A percentile compares a stretch with the other conserved stretches of the same genome.
These are phyloP conservation scores for Picus viridis DNA, from an alignment of 2,797 vertebrate species.

Conservation along the genomic window DNA sequence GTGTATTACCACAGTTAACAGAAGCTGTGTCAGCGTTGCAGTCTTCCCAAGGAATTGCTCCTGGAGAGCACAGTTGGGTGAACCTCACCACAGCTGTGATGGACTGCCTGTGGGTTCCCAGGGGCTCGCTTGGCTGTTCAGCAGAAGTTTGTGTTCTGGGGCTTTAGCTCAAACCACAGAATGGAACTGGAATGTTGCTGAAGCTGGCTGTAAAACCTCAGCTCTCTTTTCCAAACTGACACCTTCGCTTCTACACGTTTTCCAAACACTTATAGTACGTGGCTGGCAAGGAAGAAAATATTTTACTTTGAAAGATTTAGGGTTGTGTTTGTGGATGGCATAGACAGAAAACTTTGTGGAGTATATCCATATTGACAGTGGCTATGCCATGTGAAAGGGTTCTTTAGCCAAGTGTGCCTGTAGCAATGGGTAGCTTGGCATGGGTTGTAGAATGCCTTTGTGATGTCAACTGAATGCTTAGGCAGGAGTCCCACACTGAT, in stretches of 20 bases:
- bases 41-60: background rate
- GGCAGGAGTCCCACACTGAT: background rate
- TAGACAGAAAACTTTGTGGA: background rate
- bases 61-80: background rate
- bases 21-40: background rate
- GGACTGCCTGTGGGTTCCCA: background rate
- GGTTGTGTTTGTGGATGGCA: background rate
- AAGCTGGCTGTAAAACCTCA: background rate
- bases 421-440: background rate
- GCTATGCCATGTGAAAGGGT: background rate
- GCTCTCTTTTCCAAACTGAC: background rate
- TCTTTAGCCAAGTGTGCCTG: background rate
- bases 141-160: background rate
- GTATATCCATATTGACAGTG: background rate
- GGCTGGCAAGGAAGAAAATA: background rate
- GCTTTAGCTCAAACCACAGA: background rate
- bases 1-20: background rate
- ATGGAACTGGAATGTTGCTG: background rate
- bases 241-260: background rate
- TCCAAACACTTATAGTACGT: background rate
- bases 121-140: background rate
- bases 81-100: background rate
- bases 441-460: background rate
- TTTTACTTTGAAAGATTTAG: background rate
- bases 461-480: background rate